Percentiles rank a stretch among this genome's conserved stretches.
Evolutionary conservation across 2,888 invertebrate species (phyloP).

Genomic region (Tenodera sinensis): DNA sequence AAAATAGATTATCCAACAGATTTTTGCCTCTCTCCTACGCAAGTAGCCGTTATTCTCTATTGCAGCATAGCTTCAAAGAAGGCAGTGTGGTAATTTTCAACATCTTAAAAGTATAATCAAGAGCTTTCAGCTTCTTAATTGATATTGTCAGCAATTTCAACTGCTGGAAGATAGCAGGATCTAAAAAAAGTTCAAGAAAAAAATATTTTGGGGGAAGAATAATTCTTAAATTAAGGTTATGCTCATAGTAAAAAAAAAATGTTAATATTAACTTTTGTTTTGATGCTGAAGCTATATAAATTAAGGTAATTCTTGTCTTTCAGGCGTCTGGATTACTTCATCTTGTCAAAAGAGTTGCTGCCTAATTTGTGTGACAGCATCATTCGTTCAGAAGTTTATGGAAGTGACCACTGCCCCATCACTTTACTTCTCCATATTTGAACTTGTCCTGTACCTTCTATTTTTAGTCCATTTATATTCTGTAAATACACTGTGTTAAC

Average conservation of each 20-base stretch:
- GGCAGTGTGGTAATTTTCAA: too few relatives aligned
- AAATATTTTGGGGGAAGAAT: too few relatives aligned
- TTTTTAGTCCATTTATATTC: not conserved
- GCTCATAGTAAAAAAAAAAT: not conserved
- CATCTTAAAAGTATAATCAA: too few relatives aligned
- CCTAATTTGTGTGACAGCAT: constrained; percentile 78
- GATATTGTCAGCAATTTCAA: too few relatives aligned
- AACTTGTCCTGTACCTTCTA: constrained; percentile 27
- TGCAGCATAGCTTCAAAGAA: too few relatives aligned
- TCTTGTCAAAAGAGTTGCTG: constrained; percentile 77
- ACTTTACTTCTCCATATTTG: constrained; percentile 65
- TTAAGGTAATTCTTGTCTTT: not conserved
- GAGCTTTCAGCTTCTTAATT: too few relatives aligned
- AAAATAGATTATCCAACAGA: too few relatives aligned
- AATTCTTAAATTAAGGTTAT: too few relatives aligned
- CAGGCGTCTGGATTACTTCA: constrained; percentile 94
- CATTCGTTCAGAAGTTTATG: constrained; percentile 76
- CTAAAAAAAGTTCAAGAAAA: too few relatives aligned
- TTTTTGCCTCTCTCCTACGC: too few relatives aligned
- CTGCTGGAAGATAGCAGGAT: too few relatives aligned
- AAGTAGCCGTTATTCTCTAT: too few relatives aligned
- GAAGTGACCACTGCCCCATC: constrained; percentile 96
- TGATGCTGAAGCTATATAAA: constrained; percentile 17
- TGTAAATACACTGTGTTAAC: not conserved
- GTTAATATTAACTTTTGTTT: constrained; percentile 18